A percentile compares a stretch with the other conserved stretches of the same genome.
Conservation (phyloP, 1,140 invertebrate genomes). For the Rhagoletis pomonella region DNA sequence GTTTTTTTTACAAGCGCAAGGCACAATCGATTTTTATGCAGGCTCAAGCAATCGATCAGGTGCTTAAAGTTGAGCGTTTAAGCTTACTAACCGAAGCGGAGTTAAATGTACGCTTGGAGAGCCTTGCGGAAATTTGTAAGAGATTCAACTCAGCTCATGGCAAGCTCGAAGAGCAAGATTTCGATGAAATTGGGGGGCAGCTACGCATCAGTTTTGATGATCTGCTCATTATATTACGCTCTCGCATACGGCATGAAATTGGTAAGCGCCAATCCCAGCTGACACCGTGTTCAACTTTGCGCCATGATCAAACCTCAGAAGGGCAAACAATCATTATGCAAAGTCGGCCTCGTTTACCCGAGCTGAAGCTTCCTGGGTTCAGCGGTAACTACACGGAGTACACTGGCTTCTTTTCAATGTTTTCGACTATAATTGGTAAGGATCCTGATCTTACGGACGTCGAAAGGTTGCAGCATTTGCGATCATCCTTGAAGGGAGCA, state of each 20-base stretch:
- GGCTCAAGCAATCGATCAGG: no score
- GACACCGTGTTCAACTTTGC: neutral
- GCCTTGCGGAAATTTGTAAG: no score
- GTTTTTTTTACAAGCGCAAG: neutral
- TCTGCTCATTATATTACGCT: neutral
- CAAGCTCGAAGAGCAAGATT: neutral
- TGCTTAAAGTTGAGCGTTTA: no score
- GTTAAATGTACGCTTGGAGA: no score
- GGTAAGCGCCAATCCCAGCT: neutral
- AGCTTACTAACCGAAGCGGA: no score
- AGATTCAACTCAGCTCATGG: no score
- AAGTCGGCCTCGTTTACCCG: constrained; percentile 11
- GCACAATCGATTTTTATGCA: neutral
- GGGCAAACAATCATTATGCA: neutral
- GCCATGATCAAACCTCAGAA: neutral
- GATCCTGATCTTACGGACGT: constrained; percentile 33
- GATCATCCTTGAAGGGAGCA: neutral
- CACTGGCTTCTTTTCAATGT: constrained; percentile 40
- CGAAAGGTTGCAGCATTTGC: constrained; percentile 40
- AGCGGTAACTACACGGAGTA: constrained; percentile 44
- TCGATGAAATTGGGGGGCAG: no score
- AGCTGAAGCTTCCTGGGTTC: constrained; percentile 31
- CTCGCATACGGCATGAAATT: neutral
- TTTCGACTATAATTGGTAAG: constrained; percentile 28
- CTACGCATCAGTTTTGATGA: neutral